These are phyloP conservation scores for Nannoperca australis DNA, from an alignment of 2,797 vertebrate genomes.

Conservation along the genomic window DNA sequence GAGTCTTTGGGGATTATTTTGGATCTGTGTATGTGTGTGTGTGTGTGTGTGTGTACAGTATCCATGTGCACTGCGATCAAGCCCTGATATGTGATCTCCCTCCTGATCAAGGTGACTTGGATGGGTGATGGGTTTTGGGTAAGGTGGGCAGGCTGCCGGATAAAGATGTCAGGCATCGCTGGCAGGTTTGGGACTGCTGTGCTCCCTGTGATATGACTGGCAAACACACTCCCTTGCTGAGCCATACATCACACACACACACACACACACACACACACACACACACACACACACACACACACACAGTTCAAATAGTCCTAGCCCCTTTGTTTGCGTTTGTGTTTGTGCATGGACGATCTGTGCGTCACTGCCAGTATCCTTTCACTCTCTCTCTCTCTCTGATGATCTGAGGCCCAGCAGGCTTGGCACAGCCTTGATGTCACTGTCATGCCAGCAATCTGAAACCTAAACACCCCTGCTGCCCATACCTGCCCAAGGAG, in stretches of 20 bases:
- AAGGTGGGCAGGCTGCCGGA: constrained; percentile 43
- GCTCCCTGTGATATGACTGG: constrained; percentile 57
- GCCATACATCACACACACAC: constrained; percentile 7
- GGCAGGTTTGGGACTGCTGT: constrained; percentile 62
- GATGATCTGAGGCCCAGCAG: constrained; percentile 52
- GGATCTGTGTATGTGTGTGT: constrained; percentile 16
- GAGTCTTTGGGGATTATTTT: constrained; percentile 9
- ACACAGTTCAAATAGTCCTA: constrained; percentile 41
- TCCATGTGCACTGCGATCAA: constrained; percentile 2
- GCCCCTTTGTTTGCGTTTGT: constrained; percentile 31
- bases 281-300: constrained; percentile 16
- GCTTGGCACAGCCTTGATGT: constrained; percentile 63
- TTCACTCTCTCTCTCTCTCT: constrained; percentile 26
- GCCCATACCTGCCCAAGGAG: constrained; percentile 40
- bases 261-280: constrained; percentile 1
- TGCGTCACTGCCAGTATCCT: constrained; percentile 34
- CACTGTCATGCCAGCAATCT: constrained; percentile 60
- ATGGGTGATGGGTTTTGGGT: constrained; percentile 41
- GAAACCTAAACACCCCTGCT: constrained; percentile 72
- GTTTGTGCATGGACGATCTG: constrained; percentile 23
- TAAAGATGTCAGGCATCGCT: constrained; percentile 62
- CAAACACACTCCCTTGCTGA: constrained; percentile 43
- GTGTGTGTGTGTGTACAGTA: constrained; percentile 10
- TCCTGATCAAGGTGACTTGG: constrained; percentile 58
- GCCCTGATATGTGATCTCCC: constrained; percentile 51